A percentile compares a stretch with the other conserved stretches of the same genome.
Conservation (phyloP, 2,113 vertebrate species). For the Forbesichthys agassizii region DNA sequence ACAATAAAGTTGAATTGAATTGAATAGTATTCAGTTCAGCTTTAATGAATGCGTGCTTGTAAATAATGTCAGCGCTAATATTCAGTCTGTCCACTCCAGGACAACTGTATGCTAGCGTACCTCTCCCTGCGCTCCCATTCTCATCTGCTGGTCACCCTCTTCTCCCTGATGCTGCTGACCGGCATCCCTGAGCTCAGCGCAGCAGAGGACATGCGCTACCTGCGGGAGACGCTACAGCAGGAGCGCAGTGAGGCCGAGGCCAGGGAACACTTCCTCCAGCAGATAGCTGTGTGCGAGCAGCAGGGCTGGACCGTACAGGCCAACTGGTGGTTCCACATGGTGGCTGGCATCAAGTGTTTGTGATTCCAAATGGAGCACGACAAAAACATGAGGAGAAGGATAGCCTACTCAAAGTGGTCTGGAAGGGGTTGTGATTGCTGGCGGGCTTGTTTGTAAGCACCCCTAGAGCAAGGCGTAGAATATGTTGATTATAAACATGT, state of each 20-base stretch:
- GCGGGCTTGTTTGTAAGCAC: no score
- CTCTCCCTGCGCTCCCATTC: constrained; percentile 77
- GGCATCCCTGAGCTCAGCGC: constrained; percentile 79
- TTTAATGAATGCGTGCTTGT: no score
- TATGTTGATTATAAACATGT: no score
- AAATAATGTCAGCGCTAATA: no score
- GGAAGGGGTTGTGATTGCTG: no score
- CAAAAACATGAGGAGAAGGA: neutral
- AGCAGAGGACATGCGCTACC: constrained; percentile 76
- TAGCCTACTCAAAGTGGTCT: no score
- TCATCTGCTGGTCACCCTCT: constrained; percentile 75
- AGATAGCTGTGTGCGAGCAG: constrained; percentile 69
- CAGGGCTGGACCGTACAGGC: constrained; percentile 78
- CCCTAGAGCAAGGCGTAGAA: no score
- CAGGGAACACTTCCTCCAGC: constrained; percentile 72
- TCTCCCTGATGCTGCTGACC: constrained; percentile 81
- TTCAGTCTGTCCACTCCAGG: constrained; percentile 44
- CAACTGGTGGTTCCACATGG: constrained; percentile 81
- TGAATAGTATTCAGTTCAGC: no score
- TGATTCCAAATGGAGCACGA: neutral
- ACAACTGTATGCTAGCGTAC: constrained; percentile 77
- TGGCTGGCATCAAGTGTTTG: constrained; percentile 72
- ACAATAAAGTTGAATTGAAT: no score
- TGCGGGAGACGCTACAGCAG: constrained; percentile 75
- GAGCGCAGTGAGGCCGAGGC: constrained; percentile 63